Base-by-base conservation (phyloP, 2,888 invertebrate genomes). In the Stenodera caucasica region DNA sequence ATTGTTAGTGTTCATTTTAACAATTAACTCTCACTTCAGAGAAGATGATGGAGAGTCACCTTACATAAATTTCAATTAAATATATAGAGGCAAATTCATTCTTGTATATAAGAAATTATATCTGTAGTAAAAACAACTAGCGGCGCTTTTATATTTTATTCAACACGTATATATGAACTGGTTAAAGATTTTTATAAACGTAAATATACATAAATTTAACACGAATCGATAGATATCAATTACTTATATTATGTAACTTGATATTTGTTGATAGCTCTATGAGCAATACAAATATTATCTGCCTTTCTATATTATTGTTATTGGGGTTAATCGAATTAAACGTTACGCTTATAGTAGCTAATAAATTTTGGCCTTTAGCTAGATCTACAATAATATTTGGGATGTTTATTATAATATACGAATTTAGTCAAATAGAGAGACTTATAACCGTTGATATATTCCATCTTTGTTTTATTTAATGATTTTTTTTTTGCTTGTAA, bases 131-230 rank as follows among this genome's bases (percentile, higher is more conserved):
- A 7, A 15, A 40, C 37, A 15, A 18, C 37, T 40, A 40, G 37
- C 37, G 14, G 51, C 32, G 30, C 51, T 32, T 55, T 56, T 56
- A 55, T 55, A 61, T 66, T 66, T 64, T 61, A 59, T 66, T 66
- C 64, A 68, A 62, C 65, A 63, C 55, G 59, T 55, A 61, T 62
- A 66, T 65, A 61, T 51, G 32, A 51, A 32, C 32, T 51, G 12
- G 15, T 26, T 51, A 15, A 2, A 4, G 23, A 32, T 51, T 51
- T 18, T 23, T 29, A 30, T 1, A 23, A 30, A 32, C 40, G 40
- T 11, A 35, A 35, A 35, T 12, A 35, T 35, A 11, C 9, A 9
- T 9, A 35, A 35, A 35, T 35, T 35, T 37, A 2, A 21, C 18
- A 9, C 21, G 1, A 37, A 37, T 37, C 7, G 14, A 15, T 0